Percentiles rank a stretch among this genome's conserved stretches.
Conservation (phyloP, 2,888 invertebrate species). For the Drosophila multiciliata region DNA sequence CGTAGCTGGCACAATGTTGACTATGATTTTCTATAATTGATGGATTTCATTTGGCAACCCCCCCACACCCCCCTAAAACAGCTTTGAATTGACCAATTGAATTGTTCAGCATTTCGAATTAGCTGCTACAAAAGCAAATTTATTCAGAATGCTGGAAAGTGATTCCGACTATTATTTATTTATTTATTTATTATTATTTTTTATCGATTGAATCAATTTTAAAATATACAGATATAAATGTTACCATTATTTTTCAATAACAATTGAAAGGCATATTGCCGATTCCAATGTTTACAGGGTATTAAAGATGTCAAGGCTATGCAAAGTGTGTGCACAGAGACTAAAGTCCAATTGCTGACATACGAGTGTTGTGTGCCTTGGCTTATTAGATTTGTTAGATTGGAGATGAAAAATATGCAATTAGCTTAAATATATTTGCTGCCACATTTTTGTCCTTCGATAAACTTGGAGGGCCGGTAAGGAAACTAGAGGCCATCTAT, state of each 20-base stretch:
- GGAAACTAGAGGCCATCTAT: not conserved
- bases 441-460: slow-evolving; percentile 1
- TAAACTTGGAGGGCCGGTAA: slow-evolving; percentile 1
- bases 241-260: not conserved
- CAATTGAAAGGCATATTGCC: not conserved
- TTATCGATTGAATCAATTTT: not conserved
- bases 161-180: not conserved
- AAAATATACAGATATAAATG: not conserved
- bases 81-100: slow-evolving; percentile 25
- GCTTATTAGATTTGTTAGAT: slow-evolving; percentile 19
- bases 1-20: slow-evolving; percentile 31
- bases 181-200: not conserved
- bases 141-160: not conserved
- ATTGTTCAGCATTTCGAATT: slow-evolving; percentile 4
- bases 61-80: not conserved
- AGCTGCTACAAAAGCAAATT: not conserved
- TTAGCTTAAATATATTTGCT: slow-evolving; percentile 64
- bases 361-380: slow-evolving; percentile 7
- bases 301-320: slow-evolving; percentile 51
- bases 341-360: slow-evolving; percentile 26
- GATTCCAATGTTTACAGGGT: not conserved
- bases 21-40: slow-evolving; percentile 67
- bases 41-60: slow-evolving; percentile 49
- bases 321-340: slow-evolving; percentile 20
- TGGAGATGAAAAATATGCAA: slow-evolving; percentile 50